These are phyloP conservation scores for Copidosoma floridanum DNA, from an alignment of 1,140 invertebrate genomes.

Conservation along the genomic window DNA sequence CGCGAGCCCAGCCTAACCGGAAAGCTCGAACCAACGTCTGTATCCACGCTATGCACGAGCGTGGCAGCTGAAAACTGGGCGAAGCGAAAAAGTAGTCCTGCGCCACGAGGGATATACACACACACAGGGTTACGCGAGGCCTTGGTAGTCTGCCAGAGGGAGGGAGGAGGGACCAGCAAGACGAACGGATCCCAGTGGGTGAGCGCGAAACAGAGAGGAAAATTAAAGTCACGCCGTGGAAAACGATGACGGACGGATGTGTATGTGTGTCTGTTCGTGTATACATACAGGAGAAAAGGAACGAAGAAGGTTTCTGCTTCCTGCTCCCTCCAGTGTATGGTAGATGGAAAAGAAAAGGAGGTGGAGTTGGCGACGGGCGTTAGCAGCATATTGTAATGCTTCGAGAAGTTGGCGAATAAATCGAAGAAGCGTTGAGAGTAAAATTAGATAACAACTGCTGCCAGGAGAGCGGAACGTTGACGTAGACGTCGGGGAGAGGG, in stretches of 20 bases:
- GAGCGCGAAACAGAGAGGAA: background rate
- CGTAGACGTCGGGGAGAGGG: slow-evolving; percentile 11
- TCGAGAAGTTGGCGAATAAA: slow-evolving; percentile 57
- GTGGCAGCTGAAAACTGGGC: too few relatives aligned
- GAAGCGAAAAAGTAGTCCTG: slow-evolving; percentile 16
- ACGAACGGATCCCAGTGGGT: background rate
- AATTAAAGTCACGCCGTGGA: slow-evolving; percentile 23
- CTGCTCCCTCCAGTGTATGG: too few relatives aligned
- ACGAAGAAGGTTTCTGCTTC: slow-evolving; percentile 14
- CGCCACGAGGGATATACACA: slow-evolving; percentile 2
- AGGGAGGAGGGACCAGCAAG: background rate
- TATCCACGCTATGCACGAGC: too few relatives aligned
- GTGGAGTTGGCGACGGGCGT: too few relatives aligned
- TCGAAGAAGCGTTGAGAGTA: slow-evolving; percentile 59
- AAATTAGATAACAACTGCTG: slow-evolving; percentile 58
- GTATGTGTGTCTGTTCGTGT: too few relatives aligned
- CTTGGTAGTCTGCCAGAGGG: slow-evolving; percentile 29
- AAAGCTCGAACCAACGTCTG: too few relatives aligned
- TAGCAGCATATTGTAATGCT: slow-evolving; percentile 58
- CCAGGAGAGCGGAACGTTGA: too few relatives aligned
- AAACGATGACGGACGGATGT: slow-evolving; percentile 27
- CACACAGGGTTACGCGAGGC: too few relatives aligned
- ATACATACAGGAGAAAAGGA: background rate
- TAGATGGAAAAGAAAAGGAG: slow-evolving; percentile 10
- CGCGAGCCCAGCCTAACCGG: too few relatives aligned